Base-by-base conservation (phyloP, 2,888 invertebrate species). In the Carcina quercana region DNA sequence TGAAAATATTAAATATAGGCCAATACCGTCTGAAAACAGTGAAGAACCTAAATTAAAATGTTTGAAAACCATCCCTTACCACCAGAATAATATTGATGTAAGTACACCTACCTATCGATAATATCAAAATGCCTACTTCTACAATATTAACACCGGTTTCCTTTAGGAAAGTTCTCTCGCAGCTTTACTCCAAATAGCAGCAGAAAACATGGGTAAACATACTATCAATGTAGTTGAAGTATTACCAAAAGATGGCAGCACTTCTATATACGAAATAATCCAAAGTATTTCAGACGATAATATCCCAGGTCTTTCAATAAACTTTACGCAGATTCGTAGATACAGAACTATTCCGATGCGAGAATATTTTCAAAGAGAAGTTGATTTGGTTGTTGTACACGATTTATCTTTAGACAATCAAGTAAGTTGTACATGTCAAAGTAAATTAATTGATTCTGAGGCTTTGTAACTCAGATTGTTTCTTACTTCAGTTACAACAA, bases 121-220 rank as follows among this genome's bases (percentile, higher is more conserved):
- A n/a, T n/a, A n/a, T n/a, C n/a, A n/a, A n/a, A n/a, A n/a, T n/a
- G n/a, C n/a, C n/a, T n/a, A n/a, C n/a, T n/a, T n/a, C n/a, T n/a
- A n/a, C n/a, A n/a, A n/a, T n/a, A n/a, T n/a, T n/a, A n/a, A n/a
- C n/a, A n/a, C n/a, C n/a, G n/a, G n/a, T n/a, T n/a, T n/a, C n/a
- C n/a, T n/a, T n/a, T n/a, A n/a, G n/a, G n/a, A n/a, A n/a, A n/a
- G n/a, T n/a, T n/a, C n/a, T n/a, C n/a, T n/a, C n/a, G n/a, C n/a
- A n/a, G n/a, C n/a, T n/a, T n/a, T n/a, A n/a, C 15, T 59, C 12
- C 64, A 64, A 59, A 53, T 59, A 7, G 46, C 59, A 5, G 43
- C 48, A 20, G 60, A 63, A 40, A 62, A 61, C 37, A 25, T 55
- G 2, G 50, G 47, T 17, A 57, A 50, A 33, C 35, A 42, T 1